Conservation (phyloP, 2,888 invertebrate genomes). For the Agonopterix alstromeriana region DNA sequence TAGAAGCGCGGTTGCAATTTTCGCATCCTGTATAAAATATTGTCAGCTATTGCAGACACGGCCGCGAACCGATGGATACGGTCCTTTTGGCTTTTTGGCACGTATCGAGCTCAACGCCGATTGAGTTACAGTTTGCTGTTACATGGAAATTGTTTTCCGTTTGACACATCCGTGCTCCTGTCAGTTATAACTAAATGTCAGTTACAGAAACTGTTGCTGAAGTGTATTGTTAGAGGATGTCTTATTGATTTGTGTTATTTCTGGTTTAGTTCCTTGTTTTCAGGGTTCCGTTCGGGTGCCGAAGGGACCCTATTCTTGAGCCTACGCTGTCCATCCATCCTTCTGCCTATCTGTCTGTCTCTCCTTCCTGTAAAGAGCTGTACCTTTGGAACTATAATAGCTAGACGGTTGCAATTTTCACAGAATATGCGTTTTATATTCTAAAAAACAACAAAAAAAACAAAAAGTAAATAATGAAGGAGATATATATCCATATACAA, state of each 20-base stretch:
- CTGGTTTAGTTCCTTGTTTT: neutral
- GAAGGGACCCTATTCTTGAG: too few relatives aligned
- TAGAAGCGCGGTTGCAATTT: slow-evolving; percentile 62
- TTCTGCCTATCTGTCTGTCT: too few relatives aligned
- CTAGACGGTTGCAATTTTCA: too few relatives aligned
- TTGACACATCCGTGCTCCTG: slow-evolving; percentile 12
- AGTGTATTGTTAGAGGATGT: neutral
- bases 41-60: slow-evolving; percentile 41
- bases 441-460: too few relatives aligned
- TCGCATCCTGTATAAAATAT: slow-evolving; percentile 62
- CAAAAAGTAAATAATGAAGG: too few relatives aligned
- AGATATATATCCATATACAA: too few relatives aligned
- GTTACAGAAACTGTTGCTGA: slow-evolving; percentile 1
- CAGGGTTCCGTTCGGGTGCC: too few relatives aligned
- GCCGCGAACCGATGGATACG: slow-evolving; percentile 35
- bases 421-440: too few relatives aligned
- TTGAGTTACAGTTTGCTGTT: slow-evolving; percentile 19
- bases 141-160: slow-evolving; percentile 13
- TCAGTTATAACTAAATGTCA: slow-evolving; percentile 8
- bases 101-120: slow-evolving; percentile 28
- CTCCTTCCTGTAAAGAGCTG: too few relatives aligned
- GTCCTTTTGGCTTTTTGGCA: slow-evolving; percentile 51
- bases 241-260: neutral
- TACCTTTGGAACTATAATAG: too few relatives aligned
- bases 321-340: too few relatives aligned